Conservation (phyloP, 1,140 invertebrate genomes). For the Onthophagus taurus region DNA sequence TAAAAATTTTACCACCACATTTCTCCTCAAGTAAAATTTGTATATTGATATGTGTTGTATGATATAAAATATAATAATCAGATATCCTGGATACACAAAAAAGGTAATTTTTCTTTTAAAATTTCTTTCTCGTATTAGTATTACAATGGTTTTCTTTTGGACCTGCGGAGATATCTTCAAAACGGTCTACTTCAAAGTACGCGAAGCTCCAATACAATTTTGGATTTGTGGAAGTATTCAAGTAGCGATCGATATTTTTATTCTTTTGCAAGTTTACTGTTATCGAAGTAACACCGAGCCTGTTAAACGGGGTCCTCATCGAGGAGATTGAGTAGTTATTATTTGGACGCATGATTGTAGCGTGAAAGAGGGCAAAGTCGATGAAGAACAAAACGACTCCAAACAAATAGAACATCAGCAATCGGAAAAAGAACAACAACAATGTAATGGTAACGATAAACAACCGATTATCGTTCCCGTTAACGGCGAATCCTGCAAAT, state of each 20-base stretch:
- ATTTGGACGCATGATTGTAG: slow-evolving; percentile 34
- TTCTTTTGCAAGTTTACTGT: slow-evolving; percentile 50
- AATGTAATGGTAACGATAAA: slow-evolving; percentile 6
- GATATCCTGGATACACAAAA: no score
- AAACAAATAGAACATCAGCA: background rate
- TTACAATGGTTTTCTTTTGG: slow-evolving; percentile 96
- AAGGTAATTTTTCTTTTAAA: background rate
- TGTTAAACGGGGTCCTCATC: slow-evolving; percentile 39
- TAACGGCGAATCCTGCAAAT: no score
- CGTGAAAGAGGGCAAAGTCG: slow-evolving; percentile 14
- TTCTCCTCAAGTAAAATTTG: no score
- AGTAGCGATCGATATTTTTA: slow-evolving; percentile 51
- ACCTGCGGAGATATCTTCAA: slow-evolving; percentile 92
- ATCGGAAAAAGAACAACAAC: background rate
- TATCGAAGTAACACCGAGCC: slow-evolving; percentile 54
- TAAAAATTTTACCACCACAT: no score
- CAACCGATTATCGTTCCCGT: background rate
- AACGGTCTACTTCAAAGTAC: slow-evolving; percentile 88
- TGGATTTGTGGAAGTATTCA: slow-evolving; percentile 91
- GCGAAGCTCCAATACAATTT: slow-evolving; percentile 88
- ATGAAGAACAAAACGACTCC: no score
- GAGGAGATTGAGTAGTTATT: slow-evolving; percentile 50
- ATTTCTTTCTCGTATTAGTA: slow-evolving; percentile 17
- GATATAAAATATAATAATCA: background rate
- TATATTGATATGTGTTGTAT: background rate